Evolutionary conservation across 2,797 vertebrate species (phyloP).

Genomic region (Phaenicophaeus curvirostris): DNA sequence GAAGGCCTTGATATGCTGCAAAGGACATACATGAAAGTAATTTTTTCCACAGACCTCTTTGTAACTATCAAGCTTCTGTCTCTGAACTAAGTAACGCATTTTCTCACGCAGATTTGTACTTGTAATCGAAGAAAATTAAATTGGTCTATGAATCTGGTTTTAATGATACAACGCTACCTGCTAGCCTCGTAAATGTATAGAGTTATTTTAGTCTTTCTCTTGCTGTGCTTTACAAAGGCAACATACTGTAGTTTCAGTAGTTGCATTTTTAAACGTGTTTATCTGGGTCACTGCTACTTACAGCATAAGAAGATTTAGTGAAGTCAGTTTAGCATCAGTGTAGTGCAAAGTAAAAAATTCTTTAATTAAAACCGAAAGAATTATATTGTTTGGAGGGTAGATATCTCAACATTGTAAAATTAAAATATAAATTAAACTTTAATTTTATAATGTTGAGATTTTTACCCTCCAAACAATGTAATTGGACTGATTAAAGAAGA

Average conservation of each 20-base stretch:
- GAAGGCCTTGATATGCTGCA: not conserved
- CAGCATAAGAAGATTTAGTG: constrained; percentile 63
- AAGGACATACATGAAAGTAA: not conserved
- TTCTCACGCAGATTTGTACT: not conserved
- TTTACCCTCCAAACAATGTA: not conserved
- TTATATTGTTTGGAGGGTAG: not conserved
- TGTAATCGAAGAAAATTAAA: not conserved
- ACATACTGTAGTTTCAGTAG: constrained; percentile 63
- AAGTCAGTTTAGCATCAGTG: constrained; percentile 52
- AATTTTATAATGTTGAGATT: not conserved
- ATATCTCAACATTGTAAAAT: constrained; percentile 5
- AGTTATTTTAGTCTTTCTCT: constrained; percentile 51
- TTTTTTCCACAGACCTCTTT: not conserved
- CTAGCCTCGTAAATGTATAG: constrained; percentile 19
- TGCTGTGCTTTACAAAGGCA: constrained; percentile 41
- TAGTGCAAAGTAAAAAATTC: constrained; percentile 17
- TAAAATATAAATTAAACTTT: not conserved
- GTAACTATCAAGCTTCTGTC: not conserved
- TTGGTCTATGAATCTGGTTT: not conserved
- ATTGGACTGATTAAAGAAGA: constrained; percentile 14
- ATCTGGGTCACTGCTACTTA: constrained; percentile 75
- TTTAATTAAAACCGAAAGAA: constrained; percentile 52
- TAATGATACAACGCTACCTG: not conserved
- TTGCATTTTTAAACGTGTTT: constrained; percentile 71
- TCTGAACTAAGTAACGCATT: not conserved